Conservation (phyloP, 2,888 invertebrate genomes). For the Epistrophe grossulariae region DNA sequence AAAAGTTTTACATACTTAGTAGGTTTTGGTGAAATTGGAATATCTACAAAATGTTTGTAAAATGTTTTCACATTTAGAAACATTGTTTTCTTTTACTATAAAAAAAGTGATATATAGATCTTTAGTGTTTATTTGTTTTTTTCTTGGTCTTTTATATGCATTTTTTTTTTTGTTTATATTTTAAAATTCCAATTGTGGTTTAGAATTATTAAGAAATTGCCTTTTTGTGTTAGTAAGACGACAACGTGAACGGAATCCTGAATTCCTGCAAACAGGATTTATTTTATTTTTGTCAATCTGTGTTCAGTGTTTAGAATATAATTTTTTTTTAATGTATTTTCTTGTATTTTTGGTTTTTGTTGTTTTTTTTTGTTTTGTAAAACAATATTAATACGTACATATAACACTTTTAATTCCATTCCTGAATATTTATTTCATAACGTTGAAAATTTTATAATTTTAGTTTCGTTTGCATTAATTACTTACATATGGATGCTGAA, state of each 20-base stretch:
- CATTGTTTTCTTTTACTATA: slow-evolving; percentile 35
- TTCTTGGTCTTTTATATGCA: slow-evolving; percentile 49
- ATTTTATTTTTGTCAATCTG: not conserved
- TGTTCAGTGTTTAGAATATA: slow-evolving; percentile 19
- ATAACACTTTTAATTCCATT: slow-evolving; percentile 7
- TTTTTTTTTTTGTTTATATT: slow-evolving; percentile 8
- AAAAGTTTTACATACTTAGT: slow-evolving; percentile 26
- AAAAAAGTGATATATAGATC: slow-evolving; percentile 55
- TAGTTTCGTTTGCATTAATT: slow-evolving; percentile 17
- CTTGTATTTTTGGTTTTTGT: not conserved
- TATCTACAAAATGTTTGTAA: slow-evolving; percentile 63
- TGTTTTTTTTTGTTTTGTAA: too few species aligned
- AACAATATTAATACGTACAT: not conserved
- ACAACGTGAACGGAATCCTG: not conserved
- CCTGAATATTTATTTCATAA: slow-evolving; percentile 10
- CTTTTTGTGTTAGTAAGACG: not conserved
- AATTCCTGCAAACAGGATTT: not conserved
- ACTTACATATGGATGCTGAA: not conserved
- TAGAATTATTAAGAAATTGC: slow-evolving; percentile 14
- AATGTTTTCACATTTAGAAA: slow-evolving; percentile 20
- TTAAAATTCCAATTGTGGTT: slow-evolving; percentile 26
- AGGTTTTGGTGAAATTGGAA: slow-evolving; percentile 43
- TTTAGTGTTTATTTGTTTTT: slow-evolving; percentile 30
- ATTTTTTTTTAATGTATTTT: not conserved
- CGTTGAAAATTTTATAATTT: slow-evolving; percentile 1